Evolutionary conservation across 2,113 vertebrate species (phyloP).

Genomic region (Bubo bubo): DNA sequence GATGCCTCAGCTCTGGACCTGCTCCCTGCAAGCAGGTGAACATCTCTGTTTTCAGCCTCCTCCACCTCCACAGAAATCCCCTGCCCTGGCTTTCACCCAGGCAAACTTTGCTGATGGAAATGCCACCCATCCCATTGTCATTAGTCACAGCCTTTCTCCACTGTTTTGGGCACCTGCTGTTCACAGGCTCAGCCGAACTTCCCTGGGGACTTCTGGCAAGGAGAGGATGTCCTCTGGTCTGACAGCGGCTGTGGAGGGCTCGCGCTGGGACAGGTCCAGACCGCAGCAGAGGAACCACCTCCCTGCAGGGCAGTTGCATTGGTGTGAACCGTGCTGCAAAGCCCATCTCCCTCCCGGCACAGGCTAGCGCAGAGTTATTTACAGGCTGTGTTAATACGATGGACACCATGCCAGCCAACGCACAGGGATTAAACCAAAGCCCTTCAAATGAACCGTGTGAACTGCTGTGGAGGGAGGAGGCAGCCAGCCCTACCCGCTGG

Average conservation of each 20-base stretch:
- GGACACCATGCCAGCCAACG: background rate
- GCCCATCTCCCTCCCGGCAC: background rate
- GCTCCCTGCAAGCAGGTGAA: background rate
- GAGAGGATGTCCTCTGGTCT: background rate
- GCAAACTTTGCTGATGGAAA: background rate
- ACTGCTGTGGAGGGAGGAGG: background rate
- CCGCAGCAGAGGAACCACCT: background rate
- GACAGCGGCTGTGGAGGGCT: background rate
- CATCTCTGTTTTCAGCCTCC: background rate
- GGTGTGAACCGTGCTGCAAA: background rate
- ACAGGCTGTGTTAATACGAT: background rate
- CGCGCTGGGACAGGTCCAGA: rapidly evolving
- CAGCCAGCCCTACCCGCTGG: background rate
- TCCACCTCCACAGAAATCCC: background rate
- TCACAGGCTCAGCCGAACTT: background rate
- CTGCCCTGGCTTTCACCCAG: background rate
- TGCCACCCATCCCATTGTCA: background rate
- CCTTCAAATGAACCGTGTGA: rapidly evolving
- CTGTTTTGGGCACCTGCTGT: background rate
- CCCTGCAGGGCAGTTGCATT: background rate
- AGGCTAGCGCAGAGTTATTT: background rate
- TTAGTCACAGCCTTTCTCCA: background rate
- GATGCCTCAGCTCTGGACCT: background rate
- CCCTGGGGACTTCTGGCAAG: background rate
- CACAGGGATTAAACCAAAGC: background rate